Percentiles rank a stretch among this genome's conserved stretches.
Conservation (phyloP, 1,140 invertebrate genomes). For the Magallana angulata region DNA sequence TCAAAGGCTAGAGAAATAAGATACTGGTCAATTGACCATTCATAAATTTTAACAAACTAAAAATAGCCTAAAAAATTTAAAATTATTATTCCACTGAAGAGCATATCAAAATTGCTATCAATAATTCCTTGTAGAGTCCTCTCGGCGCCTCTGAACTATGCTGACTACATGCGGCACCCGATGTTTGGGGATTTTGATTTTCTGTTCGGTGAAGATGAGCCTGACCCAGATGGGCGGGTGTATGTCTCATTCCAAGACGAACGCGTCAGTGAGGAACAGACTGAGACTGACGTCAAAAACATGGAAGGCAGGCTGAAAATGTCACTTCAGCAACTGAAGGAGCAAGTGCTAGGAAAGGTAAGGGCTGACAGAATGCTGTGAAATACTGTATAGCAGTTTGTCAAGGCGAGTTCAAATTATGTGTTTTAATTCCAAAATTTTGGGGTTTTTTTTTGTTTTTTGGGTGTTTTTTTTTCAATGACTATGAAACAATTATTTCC, state of each 20-base stretch:
- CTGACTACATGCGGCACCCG: slow-evolving; percentile 72
- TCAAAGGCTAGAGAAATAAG: no score
- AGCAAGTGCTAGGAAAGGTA: slow-evolving; percentile 73
- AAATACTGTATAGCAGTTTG: no score
- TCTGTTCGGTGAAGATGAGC: slow-evolving; percentile 72
- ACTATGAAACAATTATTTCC: no score
- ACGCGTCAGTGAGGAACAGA: slow-evolving; percentile 74
- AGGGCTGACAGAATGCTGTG: slow-evolving; percentile 42
- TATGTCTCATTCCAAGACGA: slow-evolving; percentile 76
- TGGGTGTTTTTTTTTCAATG: no score
- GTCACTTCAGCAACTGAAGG: slow-evolving; percentile 77
- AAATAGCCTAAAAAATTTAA: no score
- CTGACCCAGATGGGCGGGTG: slow-evolving; percentile 67
- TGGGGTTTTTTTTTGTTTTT: no score
- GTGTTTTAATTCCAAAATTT: no score
- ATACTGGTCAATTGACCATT: no score
- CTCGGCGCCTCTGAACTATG: slow-evolving; percentile 76
- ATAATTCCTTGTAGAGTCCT: slow-evolving; percentile 63
- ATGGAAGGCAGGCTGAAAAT: slow-evolving; percentile 77
- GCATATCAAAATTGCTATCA: no score
- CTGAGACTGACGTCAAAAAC: slow-evolving; percentile 76
- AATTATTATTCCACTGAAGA: no score
- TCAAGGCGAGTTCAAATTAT: no score
- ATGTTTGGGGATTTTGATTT: slow-evolving; percentile 71
- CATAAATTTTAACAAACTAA: no score